A percentile compares a stretch with the other conserved stretches of the same genome.
These are phyloP conservation scores for Drosophila busckii DNA, from an alignment of 1,140 invertebrate species.

Conservation along the genomic window DNA sequence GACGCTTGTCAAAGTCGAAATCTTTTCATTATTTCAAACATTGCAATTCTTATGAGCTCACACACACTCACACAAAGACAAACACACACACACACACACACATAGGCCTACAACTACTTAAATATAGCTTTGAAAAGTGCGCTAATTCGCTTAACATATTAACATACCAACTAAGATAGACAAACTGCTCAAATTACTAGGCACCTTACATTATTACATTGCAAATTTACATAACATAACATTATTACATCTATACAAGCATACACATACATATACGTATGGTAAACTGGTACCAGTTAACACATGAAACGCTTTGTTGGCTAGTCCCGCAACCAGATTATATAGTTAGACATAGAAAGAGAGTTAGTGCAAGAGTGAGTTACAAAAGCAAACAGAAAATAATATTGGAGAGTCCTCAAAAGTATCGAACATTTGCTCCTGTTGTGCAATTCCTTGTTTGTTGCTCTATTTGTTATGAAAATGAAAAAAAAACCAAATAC, in stretches of 20 bases:
- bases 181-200: conserved; percentile 58
- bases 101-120: conserved; percentile 42
- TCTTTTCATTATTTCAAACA: conserved; percentile 27
- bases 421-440: conserved; percentile 57
- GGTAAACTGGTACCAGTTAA: conserved; percentile 42
- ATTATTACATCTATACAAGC: no score
- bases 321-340: conserved; percentile 37
- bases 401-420: conserved; percentile 18
- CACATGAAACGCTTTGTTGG: conserved; percentile 64
- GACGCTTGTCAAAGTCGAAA: conserved; percentile 8
- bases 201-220: no score
- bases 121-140: conserved; percentile 61
- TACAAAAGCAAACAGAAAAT: background rate
- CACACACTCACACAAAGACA: background rate
- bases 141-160: conserved; percentile 35
- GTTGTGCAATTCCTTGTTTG: conserved; percentile 74
- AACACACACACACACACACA: conserved; percentile 22
- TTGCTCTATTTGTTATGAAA: conserved; percentile 69
- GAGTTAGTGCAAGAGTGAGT: background rate
- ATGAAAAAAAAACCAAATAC: conserved; percentile 19
- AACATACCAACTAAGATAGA: conserved; percentile 68
- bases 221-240: no score
- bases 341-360: conserved; percentile 18
- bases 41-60: conserved; percentile 46
- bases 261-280: no score